phyloP scores from a whole-genome alignment of 2,797 vertebrate species.

The Argyrosomus regius region DNA sequence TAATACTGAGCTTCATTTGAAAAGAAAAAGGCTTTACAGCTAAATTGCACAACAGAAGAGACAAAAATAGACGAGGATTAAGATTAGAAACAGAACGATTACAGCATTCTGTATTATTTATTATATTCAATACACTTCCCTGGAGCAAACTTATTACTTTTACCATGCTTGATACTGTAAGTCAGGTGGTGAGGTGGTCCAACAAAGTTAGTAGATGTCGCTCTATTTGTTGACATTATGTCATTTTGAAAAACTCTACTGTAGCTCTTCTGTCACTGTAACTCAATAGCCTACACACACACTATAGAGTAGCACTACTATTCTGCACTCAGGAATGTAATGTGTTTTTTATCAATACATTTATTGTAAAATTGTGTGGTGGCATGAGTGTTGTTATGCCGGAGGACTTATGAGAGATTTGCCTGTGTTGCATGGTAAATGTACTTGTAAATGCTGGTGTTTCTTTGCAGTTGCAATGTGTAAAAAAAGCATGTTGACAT shows the following conservation, averaged over 20 bases:
- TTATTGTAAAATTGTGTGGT: not conserved
- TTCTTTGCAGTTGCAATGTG: not conserved
- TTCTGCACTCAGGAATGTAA: not conserved
- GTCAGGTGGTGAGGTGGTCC: not conserved
- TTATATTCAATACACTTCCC: not conserved
- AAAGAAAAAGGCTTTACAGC: slow-evolving; percentile 2
- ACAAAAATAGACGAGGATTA: not conserved
- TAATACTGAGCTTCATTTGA: not conserved
- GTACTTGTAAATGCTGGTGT: slow-evolving; percentile 3
- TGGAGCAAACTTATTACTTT: not conserved
- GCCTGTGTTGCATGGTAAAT: not conserved
- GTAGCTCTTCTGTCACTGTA: not conserved
- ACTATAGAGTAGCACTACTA: not conserved
- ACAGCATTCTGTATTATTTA: not conserved
- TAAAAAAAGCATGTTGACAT: not conserved
- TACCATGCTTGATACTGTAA: not conserved
- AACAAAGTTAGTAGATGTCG: not conserved
- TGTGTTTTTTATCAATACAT: not conserved
- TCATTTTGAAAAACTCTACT: not conserved
- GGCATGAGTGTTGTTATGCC: not conserved
- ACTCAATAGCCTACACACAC: not conserved
- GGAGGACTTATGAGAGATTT: not conserved
- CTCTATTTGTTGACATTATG: not conserved
- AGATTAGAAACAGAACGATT: not conserved
- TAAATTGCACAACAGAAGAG: slow-evolving; percentile 3